A percentile compares a stretch with the other conserved stretches of the same genome.
phyloP scores from a whole-genome alignment of 2,797 vertebrate species.

The Urophycis tenuis region DNA sequence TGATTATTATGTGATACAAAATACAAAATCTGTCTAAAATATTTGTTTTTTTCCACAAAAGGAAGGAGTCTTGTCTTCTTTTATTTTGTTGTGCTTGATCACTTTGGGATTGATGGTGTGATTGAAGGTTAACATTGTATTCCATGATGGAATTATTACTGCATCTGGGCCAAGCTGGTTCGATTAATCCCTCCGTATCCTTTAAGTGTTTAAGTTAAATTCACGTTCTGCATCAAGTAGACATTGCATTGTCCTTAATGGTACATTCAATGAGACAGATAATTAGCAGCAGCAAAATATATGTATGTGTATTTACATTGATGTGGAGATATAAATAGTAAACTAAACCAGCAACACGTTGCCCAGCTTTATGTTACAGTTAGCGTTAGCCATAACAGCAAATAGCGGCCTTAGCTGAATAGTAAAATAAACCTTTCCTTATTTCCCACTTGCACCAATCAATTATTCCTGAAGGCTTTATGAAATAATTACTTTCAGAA shows the following conservation, averaged over 20 bases:
- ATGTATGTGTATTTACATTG: conserved; percentile 2
- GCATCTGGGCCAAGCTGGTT: background rate
- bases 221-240: background rate
- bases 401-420: conserved; percentile 5
- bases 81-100: background rate
- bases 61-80: background rate
- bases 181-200: background rate
- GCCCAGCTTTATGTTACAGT: conserved; percentile 7
- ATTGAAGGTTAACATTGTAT: background rate
- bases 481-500: background rate
- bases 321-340: background rate
- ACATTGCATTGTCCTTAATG: background rate
- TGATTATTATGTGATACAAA: background rate
- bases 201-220: background rate
- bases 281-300: conserved; percentile 1
- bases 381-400: conserved; percentile 20
- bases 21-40: background rate
- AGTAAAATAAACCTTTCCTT: conserved; percentile 3
- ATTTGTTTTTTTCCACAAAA: background rate
- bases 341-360: conserved; percentile 15
- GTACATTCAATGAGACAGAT: background rate
- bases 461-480: background rate
- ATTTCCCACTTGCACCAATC: background rate
- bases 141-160: background rate
- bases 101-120: background rate